phyloP scores from a whole-genome alignment of 37 sponge, comb jelly and placozoan species.

The Petrosia ficiformis region DNA sequence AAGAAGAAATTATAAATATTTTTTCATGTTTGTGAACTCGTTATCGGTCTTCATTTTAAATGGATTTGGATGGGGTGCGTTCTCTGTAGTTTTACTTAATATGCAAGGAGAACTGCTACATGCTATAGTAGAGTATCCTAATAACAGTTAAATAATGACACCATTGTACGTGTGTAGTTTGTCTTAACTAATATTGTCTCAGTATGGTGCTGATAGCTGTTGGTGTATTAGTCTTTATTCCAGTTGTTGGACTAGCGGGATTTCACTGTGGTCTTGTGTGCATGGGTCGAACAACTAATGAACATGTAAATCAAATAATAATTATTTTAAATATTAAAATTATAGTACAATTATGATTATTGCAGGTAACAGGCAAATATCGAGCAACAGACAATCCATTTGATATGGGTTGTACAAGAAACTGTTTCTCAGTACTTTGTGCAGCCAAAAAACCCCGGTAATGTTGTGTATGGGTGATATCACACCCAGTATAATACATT shows the following conservation, averaged over 20 bases:
- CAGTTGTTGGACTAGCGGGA: slow-evolving; percentile 79
- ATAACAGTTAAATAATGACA: neutral
- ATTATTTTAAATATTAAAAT: neutral
- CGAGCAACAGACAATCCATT: slow-evolving; percentile 75
- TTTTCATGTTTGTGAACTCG: slow-evolving; percentile 90
- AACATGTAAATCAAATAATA: slow-evolving; percentile 66
- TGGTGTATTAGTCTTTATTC: slow-evolving; percentile 74
- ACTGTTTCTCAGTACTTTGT: slow-evolving; percentile 71
- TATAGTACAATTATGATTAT: neutral
- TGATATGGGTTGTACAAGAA: slow-evolving; percentile 64
- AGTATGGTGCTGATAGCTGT: slow-evolving; percentile 71
- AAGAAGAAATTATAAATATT: slow-evolving; percentile 94
- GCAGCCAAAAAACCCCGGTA: slow-evolving; percentile 69
- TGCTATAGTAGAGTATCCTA: slow-evolving; percentile 77
- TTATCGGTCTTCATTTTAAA: slow-evolving; percentile 75
- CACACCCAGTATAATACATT: no score
- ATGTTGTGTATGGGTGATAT: no score
- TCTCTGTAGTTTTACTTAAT: slow-evolving; percentile 55
- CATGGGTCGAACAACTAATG: slow-evolving; percentile 90
- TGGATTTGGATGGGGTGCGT: slow-evolving; percentile 60
- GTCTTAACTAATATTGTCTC: slow-evolving; percentile 7
- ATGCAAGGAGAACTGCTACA: slow-evolving; percentile 8
- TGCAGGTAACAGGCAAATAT: slow-evolving; percentile 91
- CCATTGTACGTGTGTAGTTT: slow-evolving; percentile 3
- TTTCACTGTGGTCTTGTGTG: slow-evolving; percentile 89